These are phyloP conservation scores for Lethocerus indicus DNA, from an alignment of 1,140 invertebrate genomes.

Conservation along the genomic window DNA sequence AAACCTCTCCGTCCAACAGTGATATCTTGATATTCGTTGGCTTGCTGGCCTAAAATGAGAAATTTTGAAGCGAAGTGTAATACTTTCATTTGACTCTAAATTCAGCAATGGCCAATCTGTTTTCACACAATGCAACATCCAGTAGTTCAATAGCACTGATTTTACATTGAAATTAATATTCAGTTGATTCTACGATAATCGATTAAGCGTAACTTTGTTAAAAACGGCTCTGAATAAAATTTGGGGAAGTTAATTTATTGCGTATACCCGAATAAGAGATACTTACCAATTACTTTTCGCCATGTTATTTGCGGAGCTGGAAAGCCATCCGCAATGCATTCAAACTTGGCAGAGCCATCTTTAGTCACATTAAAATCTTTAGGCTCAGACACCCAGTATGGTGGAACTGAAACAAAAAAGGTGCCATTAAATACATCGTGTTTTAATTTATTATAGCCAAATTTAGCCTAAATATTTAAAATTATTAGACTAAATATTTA, in stretches of 20 bases:
- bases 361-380: conserved; percentile 27
- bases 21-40: conserved; percentile 70
- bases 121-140: too few relatives aligned
- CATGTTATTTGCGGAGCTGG: conserved; percentile 32
- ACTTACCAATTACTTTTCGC: conserved; percentile 27
- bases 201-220: too few relatives aligned
- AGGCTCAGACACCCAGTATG: conserved; percentile 34
- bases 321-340: conserved; percentile 32
- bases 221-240: not conserved
- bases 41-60: conserved; percentile 35
- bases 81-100: not conserved
- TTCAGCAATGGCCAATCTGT: not conserved
- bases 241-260: not conserved
- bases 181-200: not conserved
- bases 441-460: not conserved
- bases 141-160: too few relatives aligned
- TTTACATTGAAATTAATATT: conserved; percentile 11
- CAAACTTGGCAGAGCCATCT: conserved; percentile 16
- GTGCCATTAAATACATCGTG: too few relatives aligned
- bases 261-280: too few relatives aligned
- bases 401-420: conserved; percentile 30
- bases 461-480: not conserved
- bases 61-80: conserved; percentile 5
- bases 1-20: conserved; percentile 3
- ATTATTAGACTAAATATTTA: too few relatives aligned